Evolutionary conservation across 2,797 vertebrate species (phyloP).

Genomic region (Rhyacichthys aspro): DNA sequence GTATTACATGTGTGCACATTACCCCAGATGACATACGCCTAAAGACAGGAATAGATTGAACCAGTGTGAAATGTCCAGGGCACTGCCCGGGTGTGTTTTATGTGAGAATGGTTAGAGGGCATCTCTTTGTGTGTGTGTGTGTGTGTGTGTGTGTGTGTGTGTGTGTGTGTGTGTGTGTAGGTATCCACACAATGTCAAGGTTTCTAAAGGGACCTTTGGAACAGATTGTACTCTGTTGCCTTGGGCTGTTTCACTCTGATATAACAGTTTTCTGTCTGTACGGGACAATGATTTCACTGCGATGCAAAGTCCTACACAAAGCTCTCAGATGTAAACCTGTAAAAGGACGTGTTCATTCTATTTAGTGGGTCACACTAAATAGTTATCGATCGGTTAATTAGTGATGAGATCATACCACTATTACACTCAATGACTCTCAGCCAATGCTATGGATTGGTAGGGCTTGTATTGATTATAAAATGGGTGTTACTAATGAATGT

Average conservation of each 20-base stretch:
- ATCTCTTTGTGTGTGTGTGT: constrained; percentile 6
- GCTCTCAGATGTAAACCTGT: constrained; percentile 14
- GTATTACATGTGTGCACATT: constrained; percentile 12
- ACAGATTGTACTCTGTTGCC: constrained; percentile 42
- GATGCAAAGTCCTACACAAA: background rate
- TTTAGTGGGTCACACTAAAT: constrained; percentile 25
- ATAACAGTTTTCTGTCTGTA: constrained; percentile 28
- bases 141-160: background rate
- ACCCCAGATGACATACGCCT: constrained; percentile 25
- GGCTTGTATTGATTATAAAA: constrained; percentile 49
- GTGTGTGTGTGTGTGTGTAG: constrained; percentile 12
- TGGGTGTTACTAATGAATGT: constrained; percentile 28
- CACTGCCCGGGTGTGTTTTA: constrained; percentile 27
- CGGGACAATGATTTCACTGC: constrained; percentile 14
- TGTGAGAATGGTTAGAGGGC: constrained; percentile 40
- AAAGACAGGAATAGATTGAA: constrained; percentile 40
- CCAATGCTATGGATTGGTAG: constrained; percentile 48
- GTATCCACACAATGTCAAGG: constrained; percentile 18
- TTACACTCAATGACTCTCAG: constrained; percentile 37
- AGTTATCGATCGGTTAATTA: constrained; percentile 56
- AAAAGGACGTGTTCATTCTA: constrained; percentile 12
- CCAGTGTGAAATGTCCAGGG: constrained; percentile 41
- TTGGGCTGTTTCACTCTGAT: constrained; percentile 24
- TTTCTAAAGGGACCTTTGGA: constrained; percentile 42
- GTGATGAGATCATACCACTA: constrained; percentile 44